Evolutionary conservation across 1,140 invertebrate species (phyloP).

Genomic region (Platorchestia sp.): DNA sequence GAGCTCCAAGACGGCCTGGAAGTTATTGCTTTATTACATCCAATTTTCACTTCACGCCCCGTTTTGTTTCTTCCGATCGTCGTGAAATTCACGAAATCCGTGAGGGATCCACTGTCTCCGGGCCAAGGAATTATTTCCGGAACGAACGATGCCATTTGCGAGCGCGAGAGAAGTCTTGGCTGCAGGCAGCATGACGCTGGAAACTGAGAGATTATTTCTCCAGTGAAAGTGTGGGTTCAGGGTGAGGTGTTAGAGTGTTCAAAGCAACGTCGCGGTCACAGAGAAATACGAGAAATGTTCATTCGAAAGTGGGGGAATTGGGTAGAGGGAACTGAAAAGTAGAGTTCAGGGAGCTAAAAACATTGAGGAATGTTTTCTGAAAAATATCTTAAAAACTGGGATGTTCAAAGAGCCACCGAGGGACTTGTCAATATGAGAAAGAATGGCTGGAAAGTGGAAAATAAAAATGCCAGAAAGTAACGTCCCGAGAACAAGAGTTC

Average conservation of each 20-base stretch:
- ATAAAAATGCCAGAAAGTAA: too few relatives aligned
- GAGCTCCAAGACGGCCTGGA: neutral
- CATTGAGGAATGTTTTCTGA: neutral
- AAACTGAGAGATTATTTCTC: neutral
- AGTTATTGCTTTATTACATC: conserved; percentile 10
- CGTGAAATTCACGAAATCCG: neutral
- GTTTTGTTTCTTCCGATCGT: conserved; percentile 7
- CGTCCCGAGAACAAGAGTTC: too few relatives aligned
- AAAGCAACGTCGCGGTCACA: neutral
- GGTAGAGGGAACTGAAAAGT: neutral
- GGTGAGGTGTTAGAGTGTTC: neutral
- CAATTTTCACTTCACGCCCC: neutral
- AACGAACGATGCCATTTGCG: neutral
- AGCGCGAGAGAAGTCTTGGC: neutral
- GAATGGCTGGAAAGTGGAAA: too few relatives aligned
- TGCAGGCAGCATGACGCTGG: neutral
- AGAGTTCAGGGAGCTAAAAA: neutral
- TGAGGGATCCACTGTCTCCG: neutral
- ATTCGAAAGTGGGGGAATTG: neutral
- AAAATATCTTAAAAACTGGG: too few relatives aligned
- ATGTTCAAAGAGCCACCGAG: too few relatives aligned
- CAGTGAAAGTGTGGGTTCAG: neutral
- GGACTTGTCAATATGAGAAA: too few relatives aligned
- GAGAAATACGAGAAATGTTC: neutral
- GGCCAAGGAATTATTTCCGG: neutral